Conservation (phyloP, 2,113 vertebrate genomes). For the Osmerus mordax region DNA sequence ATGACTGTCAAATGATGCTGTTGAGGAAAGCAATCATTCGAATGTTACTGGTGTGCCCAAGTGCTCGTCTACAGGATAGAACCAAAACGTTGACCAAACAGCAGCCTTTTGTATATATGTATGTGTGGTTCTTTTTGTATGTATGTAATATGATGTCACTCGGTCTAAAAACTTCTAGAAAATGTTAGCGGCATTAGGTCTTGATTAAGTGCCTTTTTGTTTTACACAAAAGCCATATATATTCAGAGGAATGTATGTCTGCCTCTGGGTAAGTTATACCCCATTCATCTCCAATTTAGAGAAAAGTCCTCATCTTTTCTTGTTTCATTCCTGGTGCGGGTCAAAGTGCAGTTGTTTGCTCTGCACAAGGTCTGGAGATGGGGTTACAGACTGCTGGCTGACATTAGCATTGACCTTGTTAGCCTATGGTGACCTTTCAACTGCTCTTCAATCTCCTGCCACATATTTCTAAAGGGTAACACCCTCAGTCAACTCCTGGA, state of each 20-base stretch:
- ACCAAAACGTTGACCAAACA: constrained; percentile 15
- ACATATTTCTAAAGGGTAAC: constrained; percentile 9
- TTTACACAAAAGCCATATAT: constrained; percentile 17
- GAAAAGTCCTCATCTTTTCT: constrained; percentile 15
- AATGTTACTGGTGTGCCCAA: constrained; percentile 17
- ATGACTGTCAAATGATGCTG: constrained; percentile 12
- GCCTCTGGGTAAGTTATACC: constrained; percentile 12
- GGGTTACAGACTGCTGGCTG: constrained; percentile 1
- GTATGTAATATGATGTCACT: constrained; percentile 10
- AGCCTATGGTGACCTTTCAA: constrained; percentile 17
- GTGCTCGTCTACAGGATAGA: not conserved
- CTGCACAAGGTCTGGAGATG: not conserved
- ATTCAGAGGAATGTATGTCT: constrained; percentile 21
- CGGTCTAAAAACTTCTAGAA: not conserved
- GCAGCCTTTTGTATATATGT: constrained; percentile 35
- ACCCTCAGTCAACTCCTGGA: not conserved
- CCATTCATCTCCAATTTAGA: constrained; percentile 9
- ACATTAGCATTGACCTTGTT: constrained; percentile 27
- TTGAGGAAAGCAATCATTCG: constrained; percentile 19
- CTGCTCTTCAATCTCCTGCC: not conserved
- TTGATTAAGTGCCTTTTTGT: constrained; percentile 8
- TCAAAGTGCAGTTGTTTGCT: constrained; percentile 32
- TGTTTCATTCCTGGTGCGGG: not conserved
- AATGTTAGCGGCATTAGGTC: constrained; percentile 4
- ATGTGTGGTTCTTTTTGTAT: constrained; percentile 30